Conservation (phyloP, 2,888 invertebrate species). For the Phaonia tiefii region DNA sequence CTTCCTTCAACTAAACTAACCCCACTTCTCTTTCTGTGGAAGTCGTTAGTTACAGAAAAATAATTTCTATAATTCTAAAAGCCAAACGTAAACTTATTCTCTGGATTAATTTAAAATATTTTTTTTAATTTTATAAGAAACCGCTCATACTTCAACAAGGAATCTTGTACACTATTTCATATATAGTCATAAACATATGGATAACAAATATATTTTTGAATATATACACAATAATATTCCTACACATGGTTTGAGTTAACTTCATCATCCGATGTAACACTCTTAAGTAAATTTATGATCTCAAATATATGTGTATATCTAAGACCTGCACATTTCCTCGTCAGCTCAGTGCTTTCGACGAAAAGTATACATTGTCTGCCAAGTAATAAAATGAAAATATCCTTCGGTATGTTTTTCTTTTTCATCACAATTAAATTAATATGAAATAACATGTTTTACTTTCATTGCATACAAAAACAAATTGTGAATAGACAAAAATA, state of each 20-base stretch:
- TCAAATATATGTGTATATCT: too few relatives aligned
- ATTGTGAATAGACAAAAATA: too few relatives aligned
- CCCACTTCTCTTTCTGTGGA: too few relatives aligned
- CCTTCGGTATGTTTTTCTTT: conserved; percentile 72
- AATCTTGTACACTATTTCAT: neutral
- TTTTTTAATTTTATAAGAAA: neutral
- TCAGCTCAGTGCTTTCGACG: neutral
- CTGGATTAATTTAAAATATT: neutral
- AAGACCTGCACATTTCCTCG: neutral
- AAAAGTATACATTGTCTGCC: conserved; percentile 37
- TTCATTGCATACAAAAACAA: neutral
- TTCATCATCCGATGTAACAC: neutral
- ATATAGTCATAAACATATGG: neutral
- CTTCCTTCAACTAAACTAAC: too few relatives aligned
- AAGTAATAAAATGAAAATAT: conserved; percentile 67
- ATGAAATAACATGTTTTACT: conserved; percentile 70
- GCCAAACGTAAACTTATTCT: neutral
- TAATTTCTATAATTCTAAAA: neutral
- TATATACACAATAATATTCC: too few relatives aligned
- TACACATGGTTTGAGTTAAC: neutral
- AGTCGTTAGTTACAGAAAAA: too few relatives aligned
- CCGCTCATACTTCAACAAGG: neutral
- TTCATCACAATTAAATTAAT: conserved; percentile 75
- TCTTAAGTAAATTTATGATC: neutral
- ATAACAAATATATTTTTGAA: neutral